Base-by-base conservation (phyloP, 2,113 vertebrate species). In the Capra hircus region DNA sequence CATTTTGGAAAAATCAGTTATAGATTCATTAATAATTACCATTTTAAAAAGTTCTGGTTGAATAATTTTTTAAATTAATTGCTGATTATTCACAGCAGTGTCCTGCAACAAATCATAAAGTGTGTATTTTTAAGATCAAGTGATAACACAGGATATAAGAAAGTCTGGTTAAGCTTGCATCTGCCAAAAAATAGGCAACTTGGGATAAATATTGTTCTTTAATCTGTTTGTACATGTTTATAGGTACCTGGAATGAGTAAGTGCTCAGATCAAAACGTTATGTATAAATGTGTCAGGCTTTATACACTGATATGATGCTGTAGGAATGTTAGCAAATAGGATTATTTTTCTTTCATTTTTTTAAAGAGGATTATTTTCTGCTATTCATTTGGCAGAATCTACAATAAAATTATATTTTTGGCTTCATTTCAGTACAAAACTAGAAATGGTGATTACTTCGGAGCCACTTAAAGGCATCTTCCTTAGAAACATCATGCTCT, bases 371-470 rank as follows among this genome's bases (percentile, higher is more conserved):
- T n/a, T 87, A 59, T 91, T 94, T 96, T 95, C 10, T 95, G 50
- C 28, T 82, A 16, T 81, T 95, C 53, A 48, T 30, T 55, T 87
- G 33, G 36, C 84, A 78, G 62, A 33, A 5, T 50, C 7, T 92
- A 57, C 88, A 92, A 78, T 62, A 95, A 48, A 78, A 19, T 81
- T 88, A 36, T 87, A 15, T 30, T 19, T 64, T 43, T 87, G 91
- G 57, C 50, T 88, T 89, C 40, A 27, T 80, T 96, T 93, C n/a
- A 60, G 0, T 64, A 88, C 55, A 78, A 83, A 96, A 52, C 28
- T 94, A 50, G 48, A 97, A 98, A 77, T 13, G 64, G 48, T 90
- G 80, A 90, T 95, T 94, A 57, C 94, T 96, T 97, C 33, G 23
- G 2, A 95, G 36, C 13, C 40, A 87, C 30, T 67, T 88, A n/a